Evolutionary conservation across 2,113 vertebrate species (phyloP), one percentile per base, ranked within the genome.

Genomic region (Corythoichthys intestinalis): DNA sequence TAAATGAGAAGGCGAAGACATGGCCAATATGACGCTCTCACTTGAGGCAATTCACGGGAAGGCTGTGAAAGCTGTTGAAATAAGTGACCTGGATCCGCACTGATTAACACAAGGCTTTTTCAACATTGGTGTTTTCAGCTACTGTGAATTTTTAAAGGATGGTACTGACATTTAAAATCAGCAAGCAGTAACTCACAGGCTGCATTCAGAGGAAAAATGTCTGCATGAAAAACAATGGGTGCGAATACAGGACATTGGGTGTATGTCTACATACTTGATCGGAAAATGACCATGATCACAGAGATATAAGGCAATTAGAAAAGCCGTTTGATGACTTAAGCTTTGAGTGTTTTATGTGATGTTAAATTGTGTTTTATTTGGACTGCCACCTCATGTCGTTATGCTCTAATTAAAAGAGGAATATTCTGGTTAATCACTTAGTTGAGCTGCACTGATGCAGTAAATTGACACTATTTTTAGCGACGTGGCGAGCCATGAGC

Each of bases 1-100:
- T 88, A 88, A 86, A 88, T 74, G 80, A 70, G 64, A 71, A 71
- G 72, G 74, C 59, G 66, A 66, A 69, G 79, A 83, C 80, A 71
- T 12, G 49, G 62, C 70, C 75, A 73, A 52, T 61, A 38, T 72
- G 79, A 83, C 2, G 56, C 73, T 76, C 69, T 63, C n/a, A 70
- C 57, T 66, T 53, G 39, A 64, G 74, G 72, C 56, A 73, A 68
- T 77, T 67, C 35, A 37, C 73, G 46, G 66, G 64, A 77, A 54
- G 64, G 61, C 44, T 73, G 48, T 15, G 14, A 81, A 81, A 75
- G 67, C 79, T 64, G 77, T 71, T 80, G 65, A 65, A 54, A 77
- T 63, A 71, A 74, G 64, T 54, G 54, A 76, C 28, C 2, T 46
- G 50, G 67, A 79, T 81, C 15, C 14, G 54, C 34, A 9, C 20